A percentile compares a stretch with the other conserved stretches of the same genome.
phyloP scores from a whole-genome alignment of 2,797 vertebrate genomes.

The Alcedo atthis region DNA sequence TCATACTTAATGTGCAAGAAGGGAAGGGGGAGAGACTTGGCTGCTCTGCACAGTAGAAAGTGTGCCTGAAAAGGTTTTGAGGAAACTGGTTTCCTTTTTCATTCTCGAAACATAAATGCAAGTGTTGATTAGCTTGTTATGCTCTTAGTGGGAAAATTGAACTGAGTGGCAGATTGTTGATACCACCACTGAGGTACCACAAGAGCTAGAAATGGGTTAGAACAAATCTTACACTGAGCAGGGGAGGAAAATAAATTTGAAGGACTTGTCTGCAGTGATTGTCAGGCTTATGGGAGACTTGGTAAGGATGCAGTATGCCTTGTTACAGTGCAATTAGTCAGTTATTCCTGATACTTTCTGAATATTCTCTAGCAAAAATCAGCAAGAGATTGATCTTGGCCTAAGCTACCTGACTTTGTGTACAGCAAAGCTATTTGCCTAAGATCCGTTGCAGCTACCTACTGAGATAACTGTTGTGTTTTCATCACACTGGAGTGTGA shows the following conservation, averaged over 20 bases:
- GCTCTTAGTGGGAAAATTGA: neutral
- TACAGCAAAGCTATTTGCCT: neutral
- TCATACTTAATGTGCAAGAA: neutral
- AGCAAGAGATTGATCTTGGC: neutral
- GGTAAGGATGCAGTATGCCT: neutral
- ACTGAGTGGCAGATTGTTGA: neutral
- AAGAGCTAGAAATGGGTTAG: neutral
- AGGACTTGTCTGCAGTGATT: neutral
- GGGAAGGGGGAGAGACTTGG: neutral
- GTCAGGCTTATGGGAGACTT: neutral
- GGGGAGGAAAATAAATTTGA: neutral
- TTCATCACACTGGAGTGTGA: too few species aligned
- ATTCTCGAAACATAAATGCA: neutral
- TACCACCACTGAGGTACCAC: neutral
- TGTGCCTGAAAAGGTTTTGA: neutral
- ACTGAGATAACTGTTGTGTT: neutral
- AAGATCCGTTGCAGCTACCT: slow-evolving; percentile 3
- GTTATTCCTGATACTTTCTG: neutral
- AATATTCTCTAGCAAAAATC: neutral
- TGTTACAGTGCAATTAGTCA: neutral
- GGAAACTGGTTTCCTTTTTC: neutral
- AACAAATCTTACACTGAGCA: neutral
- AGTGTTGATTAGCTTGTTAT: neutral
- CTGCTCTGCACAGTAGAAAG: neutral
- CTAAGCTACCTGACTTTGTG: neutral